Evolutionary conservation across 2,888 invertebrate genomes (phyloP).

Genomic region (Patella depressa): DNA sequence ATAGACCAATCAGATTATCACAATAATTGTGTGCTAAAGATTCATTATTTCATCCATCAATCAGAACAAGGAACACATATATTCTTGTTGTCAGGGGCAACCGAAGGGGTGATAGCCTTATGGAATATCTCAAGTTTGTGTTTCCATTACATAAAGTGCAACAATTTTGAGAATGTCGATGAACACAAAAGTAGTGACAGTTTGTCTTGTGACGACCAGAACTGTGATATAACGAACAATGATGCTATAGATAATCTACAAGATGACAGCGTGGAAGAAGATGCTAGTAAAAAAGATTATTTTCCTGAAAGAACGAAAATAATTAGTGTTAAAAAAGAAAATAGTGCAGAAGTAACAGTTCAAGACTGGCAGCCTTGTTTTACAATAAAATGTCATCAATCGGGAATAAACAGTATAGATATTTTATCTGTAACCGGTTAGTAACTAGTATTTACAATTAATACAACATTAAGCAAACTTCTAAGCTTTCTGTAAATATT

Average conservation of each 20-base stretch:
- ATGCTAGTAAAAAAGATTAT: background rate
- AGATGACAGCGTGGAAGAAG: background rate
- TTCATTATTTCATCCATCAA: constrained; percentile 70
- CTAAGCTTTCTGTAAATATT: too few species aligned
- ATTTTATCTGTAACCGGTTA: constrained; percentile 65
- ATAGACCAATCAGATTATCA: constrained; percentile 72
- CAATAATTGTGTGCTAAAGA: constrained; percentile 80
- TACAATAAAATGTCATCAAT: constrained; percentile 76
- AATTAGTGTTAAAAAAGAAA: background rate
- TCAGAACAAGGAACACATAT: constrained; percentile 25
- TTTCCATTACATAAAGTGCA: constrained; percentile 19
- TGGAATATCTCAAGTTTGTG: constrained; percentile 75
- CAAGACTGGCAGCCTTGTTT: constrained; percentile 23
- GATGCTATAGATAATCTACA: background rate
- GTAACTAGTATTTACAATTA: background rate
- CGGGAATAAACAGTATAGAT: constrained; percentile 83
- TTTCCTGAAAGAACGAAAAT: background rate
- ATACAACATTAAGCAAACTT: too few species aligned
- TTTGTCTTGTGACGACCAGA: background rate
- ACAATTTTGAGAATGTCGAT: background rate
- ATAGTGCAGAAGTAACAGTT: background rate
- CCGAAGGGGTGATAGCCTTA: constrained; percentile 81
- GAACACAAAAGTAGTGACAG: background rate
- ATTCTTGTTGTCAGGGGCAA: constrained; percentile 77
- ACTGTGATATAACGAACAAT: background rate